Conservation (phyloP, 2,797 vertebrate genomes). For the Crypturellus tataupa region DNA sequence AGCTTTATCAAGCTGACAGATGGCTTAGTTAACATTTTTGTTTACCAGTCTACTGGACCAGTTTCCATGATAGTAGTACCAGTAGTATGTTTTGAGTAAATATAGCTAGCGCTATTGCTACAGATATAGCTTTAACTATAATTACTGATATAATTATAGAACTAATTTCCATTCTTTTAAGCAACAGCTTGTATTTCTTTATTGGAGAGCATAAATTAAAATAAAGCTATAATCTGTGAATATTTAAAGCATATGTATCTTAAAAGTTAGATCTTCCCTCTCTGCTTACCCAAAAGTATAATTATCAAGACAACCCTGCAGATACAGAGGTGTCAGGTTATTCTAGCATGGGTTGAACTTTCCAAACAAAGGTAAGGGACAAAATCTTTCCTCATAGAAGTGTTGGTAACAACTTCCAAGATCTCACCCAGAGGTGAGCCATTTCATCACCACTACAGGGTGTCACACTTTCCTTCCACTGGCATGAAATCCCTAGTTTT, state of each 20-base stretch:
- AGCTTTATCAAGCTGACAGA: conserved; percentile 6
- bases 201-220: not conserved
- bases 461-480: not conserved
- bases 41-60: not conserved
- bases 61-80: not conserved
- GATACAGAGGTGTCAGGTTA: not conserved
- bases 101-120: not conserved
- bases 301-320: not conserved
- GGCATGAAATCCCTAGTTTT: not conserved
- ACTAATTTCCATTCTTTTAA: not conserved
- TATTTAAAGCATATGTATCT: not conserved
- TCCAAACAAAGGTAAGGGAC: not conserved
- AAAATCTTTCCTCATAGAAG: not conserved
- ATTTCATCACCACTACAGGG: not conserved
- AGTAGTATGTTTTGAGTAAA: not conserved
- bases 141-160: not conserved
- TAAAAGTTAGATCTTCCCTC: not conserved
- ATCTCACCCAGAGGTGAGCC: not conserved
- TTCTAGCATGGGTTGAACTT: not conserved
- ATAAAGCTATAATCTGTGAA: not conserved
- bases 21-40: conserved; percentile 14
- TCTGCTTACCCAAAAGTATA: not conserved
- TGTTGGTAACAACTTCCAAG: not conserved
- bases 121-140: not conserved
- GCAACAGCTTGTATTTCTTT: not conserved